These are phyloP conservation scores for Pseudomyrmex flavicornis DNA, from an alignment of 1,140 invertebrate genomes.

Conservation along the genomic window DNA sequence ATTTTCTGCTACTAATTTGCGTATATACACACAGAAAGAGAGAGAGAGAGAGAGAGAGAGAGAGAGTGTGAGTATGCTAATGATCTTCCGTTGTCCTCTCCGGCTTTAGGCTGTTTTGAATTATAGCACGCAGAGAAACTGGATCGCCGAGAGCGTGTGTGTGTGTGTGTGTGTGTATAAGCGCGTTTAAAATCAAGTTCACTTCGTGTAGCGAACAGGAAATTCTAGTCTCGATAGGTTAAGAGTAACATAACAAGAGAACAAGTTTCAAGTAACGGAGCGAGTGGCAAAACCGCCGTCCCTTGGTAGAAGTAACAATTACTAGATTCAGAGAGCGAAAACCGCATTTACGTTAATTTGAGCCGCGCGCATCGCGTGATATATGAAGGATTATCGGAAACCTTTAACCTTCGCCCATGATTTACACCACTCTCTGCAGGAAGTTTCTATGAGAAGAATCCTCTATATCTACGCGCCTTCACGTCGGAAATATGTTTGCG, in stretches of 20 bases:
- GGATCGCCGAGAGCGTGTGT: neutral
- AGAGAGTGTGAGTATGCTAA: neutral
- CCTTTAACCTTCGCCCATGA: conserved; percentile 41
- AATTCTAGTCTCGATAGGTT: conserved; percentile 39
- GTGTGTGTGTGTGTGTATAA: too few species aligned
- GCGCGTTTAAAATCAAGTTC: conserved; percentile 35
- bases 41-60: too few species aligned
- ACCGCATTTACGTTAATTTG: conserved; percentile 38
- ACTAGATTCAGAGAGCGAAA: conserved; percentile 54
- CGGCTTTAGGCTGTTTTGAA: conserved; percentile 4
- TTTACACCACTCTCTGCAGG: conserved; percentile 39
- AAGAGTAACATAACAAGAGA: conserved; percentile 49
- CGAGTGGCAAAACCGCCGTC: conserved; percentile 47
- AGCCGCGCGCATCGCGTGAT: conserved; percentile 36
- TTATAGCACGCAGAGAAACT: conserved; percentile 9
- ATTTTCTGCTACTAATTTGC: conserved; percentile 23
- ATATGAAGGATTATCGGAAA: conserved; percentile 67
- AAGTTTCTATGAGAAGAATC: conserved; percentile 3
- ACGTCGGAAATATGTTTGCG: neutral
- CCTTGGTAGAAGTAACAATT: conserved; percentile 54
- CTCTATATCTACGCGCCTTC: neutral
- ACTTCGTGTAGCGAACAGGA: neutral
- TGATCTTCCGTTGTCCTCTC: neutral
- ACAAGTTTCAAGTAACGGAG: conserved; percentile 47
- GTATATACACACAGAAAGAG: too few species aligned